Percentiles rank a stretch among this genome's conserved stretches.
Conservation (phyloP, 1,140 invertebrate genomes). For the Micrasema minimum region DNA sequence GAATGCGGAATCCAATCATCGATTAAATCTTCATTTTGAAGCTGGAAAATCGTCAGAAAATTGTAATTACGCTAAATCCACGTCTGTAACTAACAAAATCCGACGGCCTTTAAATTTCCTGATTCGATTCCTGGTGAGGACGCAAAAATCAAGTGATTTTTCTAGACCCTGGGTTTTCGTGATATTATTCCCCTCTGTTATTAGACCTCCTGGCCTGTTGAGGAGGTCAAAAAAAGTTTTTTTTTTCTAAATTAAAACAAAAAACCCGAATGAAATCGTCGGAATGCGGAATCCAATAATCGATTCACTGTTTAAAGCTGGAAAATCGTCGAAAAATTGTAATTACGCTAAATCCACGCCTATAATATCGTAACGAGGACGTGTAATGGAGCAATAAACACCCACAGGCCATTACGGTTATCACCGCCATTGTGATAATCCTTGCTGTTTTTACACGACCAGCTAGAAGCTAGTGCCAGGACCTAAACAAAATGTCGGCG, state of each 20-base stretch:
- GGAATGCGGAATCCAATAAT: neutral
- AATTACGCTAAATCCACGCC: neutral
- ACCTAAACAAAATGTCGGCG: constrained; percentile 5
- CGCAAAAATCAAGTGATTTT: no score
- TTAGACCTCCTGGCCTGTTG: no score
- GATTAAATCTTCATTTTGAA: neutral
- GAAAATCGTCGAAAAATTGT: constrained; percentile 13
- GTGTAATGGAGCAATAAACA: constrained; percentile 26
- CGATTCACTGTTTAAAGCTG: constrained; percentile 1
- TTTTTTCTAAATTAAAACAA: no score
- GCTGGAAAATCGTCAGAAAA: constrained; percentile 11
- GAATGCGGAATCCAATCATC: neutral
- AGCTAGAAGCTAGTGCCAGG: neutral
- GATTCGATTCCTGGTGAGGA: no score
- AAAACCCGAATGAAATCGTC: no score
- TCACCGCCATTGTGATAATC: neutral
- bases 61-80: neutral
- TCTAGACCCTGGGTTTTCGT: no score
- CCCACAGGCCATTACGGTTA: constrained; percentile 14
- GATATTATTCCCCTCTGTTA: no score
- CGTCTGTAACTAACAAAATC: no score
- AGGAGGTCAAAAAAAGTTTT: no score
- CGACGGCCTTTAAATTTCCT: no score
- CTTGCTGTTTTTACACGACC: neutral
- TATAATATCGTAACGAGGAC: neutral